Conservation (phyloP, 2,113 vertebrate genomes). For the Gorsachius goisagi region DNA sequence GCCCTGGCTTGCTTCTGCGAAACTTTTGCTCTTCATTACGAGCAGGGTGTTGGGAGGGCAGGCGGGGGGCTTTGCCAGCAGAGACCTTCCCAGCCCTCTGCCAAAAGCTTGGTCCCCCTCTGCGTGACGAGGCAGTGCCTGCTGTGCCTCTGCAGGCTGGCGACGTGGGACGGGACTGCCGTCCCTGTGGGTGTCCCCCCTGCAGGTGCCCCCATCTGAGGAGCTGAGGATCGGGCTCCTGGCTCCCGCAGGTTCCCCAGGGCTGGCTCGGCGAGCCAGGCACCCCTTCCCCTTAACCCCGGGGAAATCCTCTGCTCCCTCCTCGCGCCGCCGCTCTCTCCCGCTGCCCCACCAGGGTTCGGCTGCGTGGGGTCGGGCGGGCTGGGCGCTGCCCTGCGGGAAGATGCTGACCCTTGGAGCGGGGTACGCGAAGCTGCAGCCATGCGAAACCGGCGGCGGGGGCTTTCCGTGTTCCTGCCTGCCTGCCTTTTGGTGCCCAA, state of each 20-base stretch:
- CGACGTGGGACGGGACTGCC: neutral
- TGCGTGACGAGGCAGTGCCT: fast-evolving
- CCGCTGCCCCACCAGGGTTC: neutral
- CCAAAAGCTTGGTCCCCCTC: neutral
- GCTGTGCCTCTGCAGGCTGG: neutral
- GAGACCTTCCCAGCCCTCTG: neutral
- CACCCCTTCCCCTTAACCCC: neutral
- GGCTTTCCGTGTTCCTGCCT: neutral
- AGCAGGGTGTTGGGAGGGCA: neutral
- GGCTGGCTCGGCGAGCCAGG: neutral
- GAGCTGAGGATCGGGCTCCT: neutral
- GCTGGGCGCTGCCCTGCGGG: neutral
- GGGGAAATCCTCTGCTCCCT: neutral
- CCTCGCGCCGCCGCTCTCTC: neutral
- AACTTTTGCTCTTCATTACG: neutral
- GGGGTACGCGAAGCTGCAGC: neutral
- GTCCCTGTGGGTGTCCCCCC: neutral
- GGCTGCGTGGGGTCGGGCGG: neutral
- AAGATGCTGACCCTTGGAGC: neutral
- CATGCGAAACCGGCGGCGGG: neutral
- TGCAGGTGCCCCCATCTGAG: neutral
- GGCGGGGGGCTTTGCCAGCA: neutral
- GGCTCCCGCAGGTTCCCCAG: neutral
- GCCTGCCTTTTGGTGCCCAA: neutral
- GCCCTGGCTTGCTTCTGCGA: neutral